These are phyloP conservation scores for Pseudolaguvia tuberculata DNA, from an alignment of 2,113 vertebrate genomes.

Conservation along the genomic window DNA sequence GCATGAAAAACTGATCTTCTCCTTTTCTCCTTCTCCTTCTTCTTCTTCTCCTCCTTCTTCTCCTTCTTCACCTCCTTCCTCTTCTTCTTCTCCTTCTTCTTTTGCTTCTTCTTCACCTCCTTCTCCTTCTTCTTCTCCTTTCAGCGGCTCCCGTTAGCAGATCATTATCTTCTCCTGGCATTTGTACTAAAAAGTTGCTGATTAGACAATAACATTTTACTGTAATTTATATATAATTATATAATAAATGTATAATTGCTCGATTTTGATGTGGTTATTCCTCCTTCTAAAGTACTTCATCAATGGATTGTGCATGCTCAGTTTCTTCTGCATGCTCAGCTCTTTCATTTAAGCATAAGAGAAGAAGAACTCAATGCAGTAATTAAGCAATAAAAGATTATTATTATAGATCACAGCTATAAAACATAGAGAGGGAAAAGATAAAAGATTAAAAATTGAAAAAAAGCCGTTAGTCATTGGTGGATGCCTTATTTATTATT, in stretches of 20 bases:
- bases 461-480: neutral
- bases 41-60: too few species aligned
- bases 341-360: neutral
- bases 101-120: too few species aligned
- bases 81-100: too few species aligned
- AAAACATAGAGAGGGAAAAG: conserved; percentile 1
- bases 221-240: conserved; percentile 3
- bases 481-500: neutral
- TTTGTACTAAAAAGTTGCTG: neutral
- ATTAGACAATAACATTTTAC: too few species aligned
- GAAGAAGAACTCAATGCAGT: neutral
- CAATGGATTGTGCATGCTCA: neutral
- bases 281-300: neutral
- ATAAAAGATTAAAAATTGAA: neutral
- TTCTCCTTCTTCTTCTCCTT: too few species aligned
- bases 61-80: too few species aligned
- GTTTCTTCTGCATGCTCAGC: neutral
- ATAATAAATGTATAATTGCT: neutral
- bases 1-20: conserved; percentile 4
- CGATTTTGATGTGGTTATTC: neutral
- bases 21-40: too few species aligned
- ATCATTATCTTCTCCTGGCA: too few species aligned
- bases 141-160: too few species aligned
- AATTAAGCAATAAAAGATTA: neutral
- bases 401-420: neutral